phyloP scores from a whole-genome alignment of 2,888 invertebrate genomes.

The Adelognathus sp. region DNA sequence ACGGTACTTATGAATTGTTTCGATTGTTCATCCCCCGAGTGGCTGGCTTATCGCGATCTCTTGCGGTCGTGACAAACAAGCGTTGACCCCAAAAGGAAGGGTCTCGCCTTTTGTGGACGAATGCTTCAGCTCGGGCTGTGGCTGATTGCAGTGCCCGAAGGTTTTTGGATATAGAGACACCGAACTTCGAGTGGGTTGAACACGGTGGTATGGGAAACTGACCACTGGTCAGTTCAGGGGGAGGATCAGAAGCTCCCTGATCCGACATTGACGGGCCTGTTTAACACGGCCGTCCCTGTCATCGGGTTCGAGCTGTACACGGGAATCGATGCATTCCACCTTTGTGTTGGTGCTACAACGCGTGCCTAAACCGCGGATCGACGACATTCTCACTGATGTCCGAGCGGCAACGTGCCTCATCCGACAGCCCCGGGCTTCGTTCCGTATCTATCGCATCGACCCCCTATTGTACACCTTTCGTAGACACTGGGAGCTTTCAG shows the following conservation, averaged over 20 bases:
- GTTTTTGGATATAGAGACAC: conserved; percentile 51
- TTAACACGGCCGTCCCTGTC: conserved; percentile 45
- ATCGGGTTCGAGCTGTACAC: conserved; percentile 19
- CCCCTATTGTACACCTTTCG: neutral
- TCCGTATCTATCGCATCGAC: neutral
- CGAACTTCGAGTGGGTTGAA: conserved; percentile 22
- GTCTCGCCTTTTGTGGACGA: conserved; percentile 53
- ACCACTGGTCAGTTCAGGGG: conserved; percentile 75
- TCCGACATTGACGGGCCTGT: conserved; percentile 67
- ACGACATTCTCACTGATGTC: conserved; percentile 14
- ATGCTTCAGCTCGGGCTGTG: conserved; percentile 50
- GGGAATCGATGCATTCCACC: conserved; percentile 52
- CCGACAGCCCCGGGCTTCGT: conserved; percentile 45
- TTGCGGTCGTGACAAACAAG: conserved; percentile 65
- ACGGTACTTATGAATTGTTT: conserved; percentile 76
- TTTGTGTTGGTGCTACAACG: conserved; percentile 39
- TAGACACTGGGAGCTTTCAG: conserved; percentile 31
- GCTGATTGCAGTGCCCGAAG: conserved; percentile 49
- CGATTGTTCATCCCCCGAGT: conserved; percentile 64
- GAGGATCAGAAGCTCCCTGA: conserved; percentile 55
- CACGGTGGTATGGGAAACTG: conserved; percentile 68
- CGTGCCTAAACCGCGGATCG: neutral
- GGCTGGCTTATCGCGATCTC: conserved; percentile 72
- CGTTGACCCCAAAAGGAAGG: conserved; percentile 32
- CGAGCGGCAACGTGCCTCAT: conserved; percentile 15